Base-by-base conservation (phyloP, 2,113 vertebrate species). In the Oxyura jamaicensis region DNA sequence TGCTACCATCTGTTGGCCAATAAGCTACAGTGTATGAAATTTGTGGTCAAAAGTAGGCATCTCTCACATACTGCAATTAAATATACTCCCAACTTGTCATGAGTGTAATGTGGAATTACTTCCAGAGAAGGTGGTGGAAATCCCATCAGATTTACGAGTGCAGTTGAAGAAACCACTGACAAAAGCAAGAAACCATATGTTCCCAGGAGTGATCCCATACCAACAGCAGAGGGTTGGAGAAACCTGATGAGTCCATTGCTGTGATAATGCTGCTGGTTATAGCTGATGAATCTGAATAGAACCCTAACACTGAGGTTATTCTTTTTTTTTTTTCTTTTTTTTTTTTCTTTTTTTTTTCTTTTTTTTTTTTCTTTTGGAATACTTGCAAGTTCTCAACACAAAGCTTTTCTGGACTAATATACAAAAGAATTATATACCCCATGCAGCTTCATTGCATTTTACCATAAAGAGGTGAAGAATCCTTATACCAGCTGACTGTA, bases 381-480 rank as follows among this genome's bases (percentile, higher is more conserved):
- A 1, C 11, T 12, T 19, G 3, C 0, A 1, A 31, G 8, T 62
- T 92, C 6, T 73, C 18, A 36, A 1, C 46, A 12, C 33, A 36
- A 10, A 19, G 3, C 16, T 65, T 75, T 78, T 16, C 58, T 41
- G 19, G 6, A 33, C 31, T 65, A 48, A 22, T 81, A 7, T 26
- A 26, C 75, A 46, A 9, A 33, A 85, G 65, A 82, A 2, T 4
- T 4, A 0, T 29, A 46, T 65, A 7, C 80, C 25, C 8, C 19
- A 41, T 69, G 28, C n/a, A 94, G 21, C 26, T 73, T 48, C 59
- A 48, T 15, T 83, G 20, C 4, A 19, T 84, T 91, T 86, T 88
- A 22, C 23, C 18, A 31, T n/a, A 44, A 52, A 58, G 21, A 50
- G 9, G 44, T 55, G 26, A 7, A 86, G 59, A 73, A 86, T 3